These are phyloP conservation scores for Pomacea canaliculata DNA, from an alignment of 2,888 invertebrate species.

Conservation along the genomic window DNA sequence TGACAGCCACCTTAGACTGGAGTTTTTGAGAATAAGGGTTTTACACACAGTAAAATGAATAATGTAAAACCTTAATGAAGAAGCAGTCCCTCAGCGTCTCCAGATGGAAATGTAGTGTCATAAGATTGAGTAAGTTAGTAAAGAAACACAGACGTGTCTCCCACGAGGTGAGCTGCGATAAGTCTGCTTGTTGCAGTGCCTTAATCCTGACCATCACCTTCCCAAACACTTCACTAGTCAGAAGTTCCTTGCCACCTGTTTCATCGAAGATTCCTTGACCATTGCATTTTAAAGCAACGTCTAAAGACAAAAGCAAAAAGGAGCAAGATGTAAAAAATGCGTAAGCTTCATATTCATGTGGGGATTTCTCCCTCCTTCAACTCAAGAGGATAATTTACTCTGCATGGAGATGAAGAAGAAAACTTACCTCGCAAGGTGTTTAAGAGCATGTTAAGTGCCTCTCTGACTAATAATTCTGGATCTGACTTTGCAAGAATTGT, in stretches of 20 bases:
- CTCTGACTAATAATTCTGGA: slow-evolving; percentile 21
- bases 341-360: too few species aligned
- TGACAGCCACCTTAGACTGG: too few species aligned
- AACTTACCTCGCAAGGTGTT: background rate
- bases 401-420: background rate
- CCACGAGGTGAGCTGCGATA: slow-evolving; percentile 44
- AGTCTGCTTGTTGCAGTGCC: slow-evolving; percentile 47
- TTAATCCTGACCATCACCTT: slow-evolving; percentile 41
- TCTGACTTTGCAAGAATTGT: background rate
- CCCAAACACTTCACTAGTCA: slow-evolving; percentile 43
- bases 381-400: too few species aligned
- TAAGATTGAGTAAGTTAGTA: slow-evolving; percentile 63
- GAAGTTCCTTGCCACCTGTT: slow-evolving; percentile 45
- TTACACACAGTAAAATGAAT: too few species aligned
- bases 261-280: slow-evolving; percentile 53
- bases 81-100: slow-evolving; percentile 27
- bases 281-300: slow-evolving; percentile 37
- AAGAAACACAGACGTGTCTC: slow-evolving; percentile 61
- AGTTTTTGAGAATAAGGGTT: too few species aligned
- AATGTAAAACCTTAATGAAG: slow-evolving; percentile 5
- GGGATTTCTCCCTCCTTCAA: too few species aligned
- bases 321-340: too few species aligned
- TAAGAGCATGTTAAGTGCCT: slow-evolving; percentile 8
- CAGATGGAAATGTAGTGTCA: slow-evolving; percentile 58
- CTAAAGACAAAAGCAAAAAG: too few species aligned